phyloP scores from a whole-genome alignment of 1,140 invertebrate species.

The Achatina immaculata region DNA sequence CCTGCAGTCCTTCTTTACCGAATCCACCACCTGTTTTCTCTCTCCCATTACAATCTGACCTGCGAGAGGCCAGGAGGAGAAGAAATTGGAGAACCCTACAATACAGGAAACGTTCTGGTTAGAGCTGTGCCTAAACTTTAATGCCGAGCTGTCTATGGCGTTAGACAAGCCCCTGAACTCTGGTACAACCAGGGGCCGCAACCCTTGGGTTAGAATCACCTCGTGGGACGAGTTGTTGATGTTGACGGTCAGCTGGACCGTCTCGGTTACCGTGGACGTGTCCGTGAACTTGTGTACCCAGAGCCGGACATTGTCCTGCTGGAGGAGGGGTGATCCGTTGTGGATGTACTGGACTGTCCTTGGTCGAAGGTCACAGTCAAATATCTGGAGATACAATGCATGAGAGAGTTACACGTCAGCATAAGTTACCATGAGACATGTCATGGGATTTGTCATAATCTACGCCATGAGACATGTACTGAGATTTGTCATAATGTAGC shows the following conservation, averaged over 20 bases:
- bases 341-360: constrained; percentile 66
- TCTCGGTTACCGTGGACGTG: constrained; percentile 54
- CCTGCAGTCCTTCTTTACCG: constrained; percentile 60
- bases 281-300: constrained; percentile 62
- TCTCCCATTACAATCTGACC: constrained; percentile 62
- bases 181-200: constrained; percentile 60
- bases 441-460: too few relatives aligned
- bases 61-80: constrained; percentile 60
- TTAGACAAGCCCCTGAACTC: constrained; percentile 65
- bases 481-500: too few relatives aligned
- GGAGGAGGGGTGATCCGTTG: constrained; percentile 65
- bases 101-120: constrained; percentile 63
- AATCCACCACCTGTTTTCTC: constrained; percentile 48
- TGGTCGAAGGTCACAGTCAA: constrained; percentile 63
- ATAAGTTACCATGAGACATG: too few relatives aligned
- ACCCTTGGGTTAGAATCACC: constrained; percentile 57
- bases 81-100: constrained; percentile 60
- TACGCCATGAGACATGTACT: too few relatives aligned
- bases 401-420: too few relatives aligned
- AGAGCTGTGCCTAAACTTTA: constrained; percentile 61
- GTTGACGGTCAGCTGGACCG: constrained; percentile 58
- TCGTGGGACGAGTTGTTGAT: constrained; percentile 62
- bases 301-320: constrained; percentile 61
- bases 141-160: constrained; percentile 60
- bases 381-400: constrained; percentile 65